phyloP scores from a whole-genome alignment of 2,888 invertebrate genomes.

The Netelia inedita region DNA sequence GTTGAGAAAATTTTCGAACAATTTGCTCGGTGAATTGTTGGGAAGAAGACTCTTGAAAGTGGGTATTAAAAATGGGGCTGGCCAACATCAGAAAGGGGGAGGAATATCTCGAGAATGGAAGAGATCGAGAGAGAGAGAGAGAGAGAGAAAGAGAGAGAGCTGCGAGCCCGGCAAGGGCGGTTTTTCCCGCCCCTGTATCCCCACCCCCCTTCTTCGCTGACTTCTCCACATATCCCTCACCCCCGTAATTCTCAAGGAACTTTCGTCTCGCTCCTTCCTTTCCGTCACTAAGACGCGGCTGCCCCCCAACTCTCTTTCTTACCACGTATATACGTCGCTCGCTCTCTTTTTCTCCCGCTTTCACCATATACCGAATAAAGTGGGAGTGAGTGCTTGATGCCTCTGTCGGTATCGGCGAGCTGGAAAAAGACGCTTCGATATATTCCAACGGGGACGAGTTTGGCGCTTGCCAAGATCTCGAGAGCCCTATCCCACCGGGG shows the following conservation, averaged over 20 bases:
- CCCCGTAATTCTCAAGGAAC: slow-evolving; percentile 59
- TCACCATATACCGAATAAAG: slow-evolving; percentile 44
- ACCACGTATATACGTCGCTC: slow-evolving; percentile 5
- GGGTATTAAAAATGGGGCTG: slow-evolving; percentile 70
- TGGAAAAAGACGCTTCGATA: slow-evolving; percentile 69
- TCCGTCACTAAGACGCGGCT: slow-evolving; percentile 42
- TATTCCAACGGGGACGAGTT: slow-evolving; percentile 76
- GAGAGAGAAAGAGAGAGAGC: slow-evolving; percentile 58
- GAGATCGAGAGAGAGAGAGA: slow-evolving; percentile 58
- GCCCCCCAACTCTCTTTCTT: slow-evolving; percentile 32
- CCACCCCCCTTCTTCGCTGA: slow-evolving; percentile 40
- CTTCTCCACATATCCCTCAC: slow-evolving; percentile 34
- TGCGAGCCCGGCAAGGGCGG: slow-evolving; percentile 54
- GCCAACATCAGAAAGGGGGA: slow-evolving; percentile 56
- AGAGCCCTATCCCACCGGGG: slow-evolving; percentile 65
- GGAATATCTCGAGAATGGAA: slow-evolving; percentile 47
- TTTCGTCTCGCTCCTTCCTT: slow-evolving; percentile 57
- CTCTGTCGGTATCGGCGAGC: slow-evolving; percentile 61
- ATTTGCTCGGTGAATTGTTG: slow-evolving; percentile 66
- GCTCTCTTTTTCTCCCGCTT: slow-evolving; percentile 35
- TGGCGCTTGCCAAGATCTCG: slow-evolving; percentile 78
- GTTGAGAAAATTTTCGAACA: slow-evolving; percentile 69
- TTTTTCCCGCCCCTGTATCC: slow-evolving; percentile 66
- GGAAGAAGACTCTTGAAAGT: slow-evolving; percentile 64
- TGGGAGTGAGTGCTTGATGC: slow-evolving; percentile 64